Percentiles rank a stretch among this genome's conserved stretches.
phyloP scores from a whole-genome alignment of 2,113 vertebrate species.

The Phalacrocorax pelagicus region DNA sequence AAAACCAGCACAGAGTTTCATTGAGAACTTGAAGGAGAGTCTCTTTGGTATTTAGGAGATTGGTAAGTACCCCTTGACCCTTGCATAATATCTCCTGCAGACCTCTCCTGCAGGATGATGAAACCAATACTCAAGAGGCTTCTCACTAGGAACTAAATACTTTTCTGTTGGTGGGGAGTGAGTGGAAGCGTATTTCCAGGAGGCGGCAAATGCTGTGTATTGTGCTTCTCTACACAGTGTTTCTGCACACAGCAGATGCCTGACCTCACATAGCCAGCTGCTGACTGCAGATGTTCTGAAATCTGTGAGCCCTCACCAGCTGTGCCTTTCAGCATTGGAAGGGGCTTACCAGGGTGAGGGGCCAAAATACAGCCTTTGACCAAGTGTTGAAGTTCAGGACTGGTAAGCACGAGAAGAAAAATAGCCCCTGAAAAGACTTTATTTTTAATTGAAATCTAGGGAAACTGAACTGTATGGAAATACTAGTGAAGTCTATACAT shows the following conservation, averaged over 20 bases:
- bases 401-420: background rate
- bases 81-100: background rate
- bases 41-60: background rate
- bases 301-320: background rate
- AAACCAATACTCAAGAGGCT: background rate
- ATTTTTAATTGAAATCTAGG: background rate
- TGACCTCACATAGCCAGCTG: fast-evolving
- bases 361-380: background rate
- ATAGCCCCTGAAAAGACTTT: background rate
- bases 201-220: background rate
- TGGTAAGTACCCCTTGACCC: background rate
- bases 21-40: background rate
- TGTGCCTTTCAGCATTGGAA: fast-evolving
- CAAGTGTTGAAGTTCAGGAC: background rate
- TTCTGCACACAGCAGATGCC: background rate
- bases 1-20: background rate
- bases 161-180: fast-evolving
- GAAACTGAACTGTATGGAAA: background rate
- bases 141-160: background rate
- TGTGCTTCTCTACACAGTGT: fast-evolving
- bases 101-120: background rate
- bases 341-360: background rate
- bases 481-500: background rate
- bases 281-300: fast-evolving
- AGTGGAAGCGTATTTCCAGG: background rate